Evolutionary conservation across 2,888 invertebrate genomes (phyloP).

Genomic region (Epinotia nisella): DNA sequence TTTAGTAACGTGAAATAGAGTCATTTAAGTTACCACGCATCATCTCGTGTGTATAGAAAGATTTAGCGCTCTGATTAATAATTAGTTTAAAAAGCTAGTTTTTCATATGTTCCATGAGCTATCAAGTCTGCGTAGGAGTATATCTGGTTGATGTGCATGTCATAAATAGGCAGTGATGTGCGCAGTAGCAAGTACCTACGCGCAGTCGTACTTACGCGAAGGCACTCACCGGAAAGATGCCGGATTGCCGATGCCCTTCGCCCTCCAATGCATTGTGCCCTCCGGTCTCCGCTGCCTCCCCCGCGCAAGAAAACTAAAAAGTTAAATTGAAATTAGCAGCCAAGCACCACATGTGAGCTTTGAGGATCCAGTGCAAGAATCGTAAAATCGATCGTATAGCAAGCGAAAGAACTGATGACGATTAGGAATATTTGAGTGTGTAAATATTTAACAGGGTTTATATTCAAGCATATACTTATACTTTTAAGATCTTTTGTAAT

Average conservation of each 20-base stretch:
- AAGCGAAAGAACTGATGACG: too few relatives aligned
- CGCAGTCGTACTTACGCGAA: conserved; percentile 1
- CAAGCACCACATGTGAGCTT: not conserved
- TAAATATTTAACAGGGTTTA: too few relatives aligned
- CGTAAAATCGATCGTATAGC: too few relatives aligned
- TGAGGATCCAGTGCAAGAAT: not conserved
- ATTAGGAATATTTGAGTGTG: too few relatives aligned
- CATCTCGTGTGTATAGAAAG: too few relatives aligned
- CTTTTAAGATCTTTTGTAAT: too few relatives aligned
- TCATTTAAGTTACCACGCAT: too few relatives aligned
- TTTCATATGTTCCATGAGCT: too few relatives aligned
- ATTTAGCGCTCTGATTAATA: too few relatives aligned
- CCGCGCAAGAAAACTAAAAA: conserved; percentile 17
- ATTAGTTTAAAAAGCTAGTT: too few relatives aligned
- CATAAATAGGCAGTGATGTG: conserved; percentile 31
- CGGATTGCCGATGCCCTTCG: conserved; percentile 73
- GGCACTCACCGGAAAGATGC: conserved; percentile 75
- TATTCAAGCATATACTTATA: too few relatives aligned
- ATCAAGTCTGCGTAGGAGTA: not conserved
- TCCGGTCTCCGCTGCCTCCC: conserved; percentile 62
- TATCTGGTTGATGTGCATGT: conserved; percentile 6
- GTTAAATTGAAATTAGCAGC: conserved; percentile 1
- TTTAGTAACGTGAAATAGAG: too few relatives aligned
- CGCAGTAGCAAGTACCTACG: conserved; percentile 10
- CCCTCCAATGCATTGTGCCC: conserved; percentile 70